These are phyloP conservation scores for Callaeas wilsoni DNA, from an alignment of 2,113 vertebrate species.

Conservation along the genomic window DNA sequence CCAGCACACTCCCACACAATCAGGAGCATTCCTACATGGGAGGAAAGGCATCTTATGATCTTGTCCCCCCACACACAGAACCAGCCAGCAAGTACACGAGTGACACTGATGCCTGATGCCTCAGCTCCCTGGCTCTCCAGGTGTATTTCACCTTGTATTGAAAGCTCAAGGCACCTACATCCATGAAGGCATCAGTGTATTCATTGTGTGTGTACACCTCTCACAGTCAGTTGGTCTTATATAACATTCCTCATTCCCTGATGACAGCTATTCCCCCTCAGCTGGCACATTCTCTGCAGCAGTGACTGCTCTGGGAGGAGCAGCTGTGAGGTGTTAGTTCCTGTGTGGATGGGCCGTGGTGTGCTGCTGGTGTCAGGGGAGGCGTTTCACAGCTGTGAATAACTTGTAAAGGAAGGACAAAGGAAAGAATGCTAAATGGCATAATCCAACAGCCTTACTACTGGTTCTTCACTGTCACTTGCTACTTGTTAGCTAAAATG, in stretches of 20 bases:
- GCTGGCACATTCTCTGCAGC: background rate
- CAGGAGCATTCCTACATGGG: background rate
- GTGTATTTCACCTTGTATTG: background rate
- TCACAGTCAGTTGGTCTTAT: background rate
- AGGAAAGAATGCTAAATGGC: background rate
- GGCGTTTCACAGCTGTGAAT: background rate
- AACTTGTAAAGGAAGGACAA: background rate
- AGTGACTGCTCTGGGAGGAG: background rate
- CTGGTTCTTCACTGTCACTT: background rate
- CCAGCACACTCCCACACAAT: accelerated
- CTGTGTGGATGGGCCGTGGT: background rate
- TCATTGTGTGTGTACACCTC: background rate
- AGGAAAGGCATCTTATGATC: background rate
- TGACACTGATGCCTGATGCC: background rate
- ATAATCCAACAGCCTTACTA: background rate
- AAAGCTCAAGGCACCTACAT: background rate
- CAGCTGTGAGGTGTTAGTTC: background rate
- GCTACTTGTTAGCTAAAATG: background rate
- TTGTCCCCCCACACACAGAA: background rate
- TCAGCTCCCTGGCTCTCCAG: background rate
- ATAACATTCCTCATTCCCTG: background rate
- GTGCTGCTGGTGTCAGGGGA: background rate
- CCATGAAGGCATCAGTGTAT: background rate
- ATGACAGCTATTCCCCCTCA: background rate
- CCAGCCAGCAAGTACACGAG: background rate